These are phyloP conservation scores for Volucella bombylans DNA, from an alignment of 2,888 invertebrate species.

Conservation along the genomic window DNA sequence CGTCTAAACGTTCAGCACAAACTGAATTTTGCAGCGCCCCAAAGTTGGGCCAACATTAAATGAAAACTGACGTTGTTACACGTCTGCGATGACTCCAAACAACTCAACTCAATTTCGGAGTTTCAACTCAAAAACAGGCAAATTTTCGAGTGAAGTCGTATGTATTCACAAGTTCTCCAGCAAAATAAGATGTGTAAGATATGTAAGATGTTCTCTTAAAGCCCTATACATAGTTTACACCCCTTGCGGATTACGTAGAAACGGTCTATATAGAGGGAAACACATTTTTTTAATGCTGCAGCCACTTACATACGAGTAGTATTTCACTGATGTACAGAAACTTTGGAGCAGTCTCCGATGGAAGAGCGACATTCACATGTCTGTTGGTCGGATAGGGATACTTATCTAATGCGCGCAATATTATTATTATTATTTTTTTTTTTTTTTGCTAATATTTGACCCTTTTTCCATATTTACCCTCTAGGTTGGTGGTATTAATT, in stretches of 20 bases:
- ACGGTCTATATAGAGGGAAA: slow-evolving; percentile 20
- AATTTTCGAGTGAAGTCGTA: slow-evolving; percentile 13
- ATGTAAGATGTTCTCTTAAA: slow-evolving; percentile 1
- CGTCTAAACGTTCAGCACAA: slow-evolving; percentile 65
- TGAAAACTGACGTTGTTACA: slow-evolving; percentile 42
- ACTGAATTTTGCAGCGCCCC: slow-evolving; percentile 44
- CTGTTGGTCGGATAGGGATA: background rate
- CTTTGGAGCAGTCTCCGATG: background rate
- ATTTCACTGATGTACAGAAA: background rate
- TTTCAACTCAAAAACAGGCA: slow-evolving; percentile 38
- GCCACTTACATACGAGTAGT: background rate
- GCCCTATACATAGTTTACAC: background rate
- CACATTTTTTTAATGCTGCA: slow-evolving; percentile 22
- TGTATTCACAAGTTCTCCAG: slow-evolving; percentile 6
- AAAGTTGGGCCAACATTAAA: slow-evolving; percentile 51
- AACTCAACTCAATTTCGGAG: slow-evolving; percentile 51
- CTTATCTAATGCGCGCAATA: slow-evolving; percentile 16
- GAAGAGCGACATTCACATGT: background rate
- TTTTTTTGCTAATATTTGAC: background rate
- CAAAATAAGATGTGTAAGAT: slow-evolving; percentile 32
- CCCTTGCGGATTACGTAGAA: background rate
- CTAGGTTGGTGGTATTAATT: background rate
- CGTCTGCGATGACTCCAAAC: background rate
- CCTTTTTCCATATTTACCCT: background rate
- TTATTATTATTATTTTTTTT: background rate